Evolutionary conservation across 1,140 invertebrate genomes (phyloP), one percentile per base, ranked within the genome.

Genomic region (Pteromalus puparum): DNA sequence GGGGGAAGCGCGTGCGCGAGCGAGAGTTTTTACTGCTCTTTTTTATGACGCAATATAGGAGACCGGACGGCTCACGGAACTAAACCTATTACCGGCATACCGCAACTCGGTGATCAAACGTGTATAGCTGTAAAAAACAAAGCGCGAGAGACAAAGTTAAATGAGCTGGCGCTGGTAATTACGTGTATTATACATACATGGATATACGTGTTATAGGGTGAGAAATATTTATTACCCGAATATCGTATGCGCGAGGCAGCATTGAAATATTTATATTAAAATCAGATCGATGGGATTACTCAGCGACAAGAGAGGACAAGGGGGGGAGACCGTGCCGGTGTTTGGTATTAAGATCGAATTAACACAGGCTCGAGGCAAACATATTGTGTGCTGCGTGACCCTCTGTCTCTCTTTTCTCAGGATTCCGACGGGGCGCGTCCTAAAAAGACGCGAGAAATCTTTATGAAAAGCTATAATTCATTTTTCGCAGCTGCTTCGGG

Each of bases 21-120:
- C 73, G 48, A 82, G 83, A 87, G 78, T 88, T 89, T 90, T 90
- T 90, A 89, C 81, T 88, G 88, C 87, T 89, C 87, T 89, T 84
- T 84, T 90, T 90, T 90, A 90, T 86, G 88, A 87, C 81, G 88
- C 87, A 89, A 90, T 90, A 90, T 90, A 89, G 86, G 86, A 87
- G 86, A 83, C 81, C 85, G 84, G 78, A 73, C 85, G 30, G 70
- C 85, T 61, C 30, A 42, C 38, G 10, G 72, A 89, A 89, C 89
- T 90, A 88, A 90, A 90, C 89, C 89, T 90, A 90, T 90, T 90
- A 89, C 87, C 84, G 42, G 18, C 70, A 75, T 67, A 88, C 88
- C 88, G 86, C 89, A 88, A 88, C 87, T 84, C 87, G 85, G 87
- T 90, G 87, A 89, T 89, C 88, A 89, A 88, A 88, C 84, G 13